These are phyloP conservation scores for Cebus imitator DNA, from an alignment of 2,113 vertebrate genomes.

Conservation along the genomic window DNA sequence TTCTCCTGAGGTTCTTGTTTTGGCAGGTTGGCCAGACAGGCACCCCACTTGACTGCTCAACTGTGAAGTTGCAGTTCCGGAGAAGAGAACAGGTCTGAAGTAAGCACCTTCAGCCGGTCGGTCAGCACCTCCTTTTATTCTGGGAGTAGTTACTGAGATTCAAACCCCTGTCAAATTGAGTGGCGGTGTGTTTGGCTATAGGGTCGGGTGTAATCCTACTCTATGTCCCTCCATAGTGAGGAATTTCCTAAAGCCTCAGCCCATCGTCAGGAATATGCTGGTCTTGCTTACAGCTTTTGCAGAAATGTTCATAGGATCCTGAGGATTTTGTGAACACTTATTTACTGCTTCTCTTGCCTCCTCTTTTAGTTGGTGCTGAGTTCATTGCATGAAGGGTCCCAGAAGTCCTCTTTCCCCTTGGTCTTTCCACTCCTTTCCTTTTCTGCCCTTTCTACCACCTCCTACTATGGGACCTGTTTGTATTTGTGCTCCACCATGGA, in stretches of 20 bases:
- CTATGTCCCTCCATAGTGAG: neutral
- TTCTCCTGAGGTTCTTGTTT: constrained; percentile 24
- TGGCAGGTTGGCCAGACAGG: neutral
- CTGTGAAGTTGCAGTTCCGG: neutral
- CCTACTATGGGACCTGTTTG: fast-evolving
- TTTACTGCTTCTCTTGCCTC: neutral
- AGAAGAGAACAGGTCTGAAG: neutral
- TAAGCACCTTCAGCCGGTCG: neutral
- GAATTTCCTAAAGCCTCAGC: neutral
- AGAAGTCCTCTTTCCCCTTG: neutral
- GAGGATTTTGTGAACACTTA: neutral
- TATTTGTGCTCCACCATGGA: neutral
- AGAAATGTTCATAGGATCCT: neutral
- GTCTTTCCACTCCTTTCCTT: neutral
- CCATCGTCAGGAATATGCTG: neutral
- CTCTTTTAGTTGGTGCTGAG: neutral
- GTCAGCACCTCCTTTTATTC: neutral
- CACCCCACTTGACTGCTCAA: constrained; percentile 13
- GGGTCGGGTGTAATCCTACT: neutral
- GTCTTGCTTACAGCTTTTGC: neutral
- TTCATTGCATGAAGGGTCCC: neutral
- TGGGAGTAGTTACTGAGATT: neutral
- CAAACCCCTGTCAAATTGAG: neutral
- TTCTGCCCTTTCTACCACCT: neutral
- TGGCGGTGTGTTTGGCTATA: neutral